Evolutionary conservation across 2,797 vertebrate genomes (phyloP), one percentile per base, ranked within the genome.

Genomic region (Otolemur crassicaudatus): DNA sequence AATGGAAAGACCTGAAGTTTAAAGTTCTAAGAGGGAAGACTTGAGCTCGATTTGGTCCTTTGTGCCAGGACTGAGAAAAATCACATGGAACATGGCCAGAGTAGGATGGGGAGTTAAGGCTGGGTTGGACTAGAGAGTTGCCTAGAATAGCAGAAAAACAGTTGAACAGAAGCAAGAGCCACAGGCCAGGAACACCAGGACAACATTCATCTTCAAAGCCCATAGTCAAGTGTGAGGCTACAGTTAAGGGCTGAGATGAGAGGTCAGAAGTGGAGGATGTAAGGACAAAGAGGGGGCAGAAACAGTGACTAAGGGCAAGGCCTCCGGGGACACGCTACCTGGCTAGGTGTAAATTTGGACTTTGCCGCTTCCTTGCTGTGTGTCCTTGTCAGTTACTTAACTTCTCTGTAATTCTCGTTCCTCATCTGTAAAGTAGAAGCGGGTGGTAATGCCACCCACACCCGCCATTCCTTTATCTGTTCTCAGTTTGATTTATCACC

Each of bases 41-140:
- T 94, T 87, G 65, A 75, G 46, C 40, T 92, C 69, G 89, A 61
- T 90, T 86, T 89, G 34, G 8, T 94, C 34, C 60, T 31, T 19
- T 40, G 58, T 56, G 25, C 19, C 40, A 83, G 16, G 46, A 84
- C 16, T 76, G 58, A 80, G 80, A 70, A 31, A 95, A 84, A 60
- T 3, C 14, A 19, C 20, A 31, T 5, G 31, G 40, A 25, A 19
- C 3, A 0, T 76, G 40, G 29, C 34, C 34, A 76, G 70, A 19
- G 53, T 12, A 75, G 72, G 69, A 49, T 69, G 46, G 12, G 72
- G 58, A 84, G 22, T 34, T 6, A 70, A 22, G 7, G 49, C 34
- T 92, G 61, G 12, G 20, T 67, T 84, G 80, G 60, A 53, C 17
- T 53, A 16, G 31, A 91, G 53, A 49, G 56, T 25, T 86, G 7